phyloP scores from a whole-genome alignment of 2,888 invertebrate species.

The Helobdella robusta region DNA sequence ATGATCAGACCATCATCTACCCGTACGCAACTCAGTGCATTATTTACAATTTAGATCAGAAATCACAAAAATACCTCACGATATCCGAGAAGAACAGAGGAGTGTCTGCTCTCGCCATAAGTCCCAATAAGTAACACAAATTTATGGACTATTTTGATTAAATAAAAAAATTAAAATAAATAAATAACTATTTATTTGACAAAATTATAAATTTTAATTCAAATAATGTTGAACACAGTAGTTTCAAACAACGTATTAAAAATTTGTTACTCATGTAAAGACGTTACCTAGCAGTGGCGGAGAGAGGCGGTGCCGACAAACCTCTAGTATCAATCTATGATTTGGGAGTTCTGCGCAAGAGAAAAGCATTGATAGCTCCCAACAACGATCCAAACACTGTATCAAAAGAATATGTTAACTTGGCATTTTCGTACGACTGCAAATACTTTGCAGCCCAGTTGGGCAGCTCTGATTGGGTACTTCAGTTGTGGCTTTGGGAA shows the following conservation, averaged over 20 bases:
- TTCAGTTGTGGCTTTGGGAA: constrained; percentile 57
- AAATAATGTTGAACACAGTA: too few species aligned
- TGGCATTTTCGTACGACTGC: constrained; percentile 72
- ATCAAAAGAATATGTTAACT: constrained; percentile 73
- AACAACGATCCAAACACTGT: not conserved
- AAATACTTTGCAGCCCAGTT: constrained; percentile 70
- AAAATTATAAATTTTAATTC: too few species aligned
- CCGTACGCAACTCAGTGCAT: constrained; percentile 51
- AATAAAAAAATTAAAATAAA: not conserved
- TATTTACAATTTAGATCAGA: constrained; percentile 51
- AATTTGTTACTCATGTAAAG: too few species aligned
- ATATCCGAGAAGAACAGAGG: constrained; percentile 50
- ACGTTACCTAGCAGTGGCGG: constrained; percentile 50
- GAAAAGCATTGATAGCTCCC: constrained; percentile 44
- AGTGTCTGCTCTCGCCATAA: constrained; percentile 50
- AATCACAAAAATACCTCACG: constrained; percentile 50
- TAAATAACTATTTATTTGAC: too few species aligned
- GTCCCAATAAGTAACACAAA: constrained; percentile 43
- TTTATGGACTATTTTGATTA: not conserved
- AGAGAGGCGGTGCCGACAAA: constrained; percentile 40
- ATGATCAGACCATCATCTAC: constrained; percentile 51
- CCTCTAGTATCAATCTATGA: constrained; percentile 52
- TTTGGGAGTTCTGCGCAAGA: constrained; percentile 48
- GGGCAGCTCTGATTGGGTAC: constrained; percentile 71
- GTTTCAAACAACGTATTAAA: too few species aligned